phyloP scores from a whole-genome alignment of 2,888 invertebrate species.

The Calameuta pallipes region DNA sequence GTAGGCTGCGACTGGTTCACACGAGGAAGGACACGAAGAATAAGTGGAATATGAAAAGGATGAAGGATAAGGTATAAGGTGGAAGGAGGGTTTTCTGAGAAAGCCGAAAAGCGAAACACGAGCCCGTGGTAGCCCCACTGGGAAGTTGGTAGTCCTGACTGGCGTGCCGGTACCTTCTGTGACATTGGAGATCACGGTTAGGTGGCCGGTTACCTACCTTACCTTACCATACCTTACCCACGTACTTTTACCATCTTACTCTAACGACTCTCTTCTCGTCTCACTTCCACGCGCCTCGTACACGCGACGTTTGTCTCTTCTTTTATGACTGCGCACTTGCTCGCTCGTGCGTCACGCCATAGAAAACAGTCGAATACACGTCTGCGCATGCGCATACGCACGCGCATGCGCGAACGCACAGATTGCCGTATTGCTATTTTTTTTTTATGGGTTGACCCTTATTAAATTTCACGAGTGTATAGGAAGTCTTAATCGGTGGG shows the following conservation, averaged over 20 bases:
- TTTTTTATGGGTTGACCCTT: constrained; percentile 29
- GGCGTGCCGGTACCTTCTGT: constrained; percentile 43
- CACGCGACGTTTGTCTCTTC: not conserved
- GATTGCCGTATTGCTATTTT: not conserved
- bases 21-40: constrained; percentile 1
- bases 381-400: not conserved
- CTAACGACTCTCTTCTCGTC: constrained; percentile 2
- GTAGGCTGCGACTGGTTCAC: constrained; percentile 10
- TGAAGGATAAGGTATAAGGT: constrained; percentile 14
- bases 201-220: constrained; percentile 31
- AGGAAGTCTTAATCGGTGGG: constrained; percentile 42
- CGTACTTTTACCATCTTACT: constrained; percentile 8
- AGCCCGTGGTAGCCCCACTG: constrained; percentile 32
- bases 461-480: constrained; percentile 42
- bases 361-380: not conserved
- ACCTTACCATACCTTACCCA: constrained; percentile 13
- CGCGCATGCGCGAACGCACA: not conserved
- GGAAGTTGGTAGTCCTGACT: constrained; percentile 19
- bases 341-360: not conserved
- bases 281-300: not conserved
- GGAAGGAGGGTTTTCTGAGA: constrained; percentile 52
- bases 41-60: constrained; percentile 11
- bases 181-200: constrained; percentile 57
- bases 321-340: not conserved
- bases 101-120: constrained; percentile 59